phyloP scores from a whole-genome alignment of 2,888 invertebrate genomes.

The Thymelicus lineola region DNA sequence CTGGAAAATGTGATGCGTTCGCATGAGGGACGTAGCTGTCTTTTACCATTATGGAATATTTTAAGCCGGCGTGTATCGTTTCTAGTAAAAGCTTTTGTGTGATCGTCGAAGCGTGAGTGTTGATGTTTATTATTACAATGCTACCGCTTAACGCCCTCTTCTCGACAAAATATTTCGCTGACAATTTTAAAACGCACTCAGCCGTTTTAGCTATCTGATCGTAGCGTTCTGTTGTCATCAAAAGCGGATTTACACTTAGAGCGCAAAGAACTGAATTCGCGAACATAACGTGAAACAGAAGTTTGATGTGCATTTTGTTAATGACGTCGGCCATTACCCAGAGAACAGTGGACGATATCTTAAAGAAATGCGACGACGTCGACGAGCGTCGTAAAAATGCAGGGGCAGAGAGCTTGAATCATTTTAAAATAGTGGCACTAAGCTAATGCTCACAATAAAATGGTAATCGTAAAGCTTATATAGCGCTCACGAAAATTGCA shows the following conservation, averaged over 20 bases:
- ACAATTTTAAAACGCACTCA: slow-evolving; percentile 81
- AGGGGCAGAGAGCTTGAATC: slow-evolving; percentile 29
- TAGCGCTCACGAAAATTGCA: not conserved
- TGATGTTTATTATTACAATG: slow-evolving; percentile 80
- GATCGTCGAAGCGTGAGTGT: slow-evolving; percentile 68
- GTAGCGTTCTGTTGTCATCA: slow-evolving; percentile 68
- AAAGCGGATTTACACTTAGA: slow-evolving; percentile 63
- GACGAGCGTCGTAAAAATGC: slow-evolving; percentile 33
- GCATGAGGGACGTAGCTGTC: slow-evolving; percentile 78
- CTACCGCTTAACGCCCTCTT: slow-evolving; percentile 80
- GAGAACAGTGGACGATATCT: slow-evolving; percentile 32
- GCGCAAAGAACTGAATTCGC: slow-evolving; percentile 50
- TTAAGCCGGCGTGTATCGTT: slow-evolving; percentile 74
- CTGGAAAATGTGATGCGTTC: slow-evolving; percentile 82
- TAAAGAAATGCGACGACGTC: slow-evolving; percentile 31
- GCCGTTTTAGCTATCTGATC: slow-evolving; percentile 73
- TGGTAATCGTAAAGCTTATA: not conserved
- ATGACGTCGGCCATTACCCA: slow-evolving; percentile 31
- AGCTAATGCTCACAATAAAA: slow-evolving; percentile 24
- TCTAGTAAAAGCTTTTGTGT: slow-evolving; percentile 72
- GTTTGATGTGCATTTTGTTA: slow-evolving; percentile 38
- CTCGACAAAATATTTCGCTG: slow-evolving; percentile 81
- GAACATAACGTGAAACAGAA: slow-evolving; percentile 23
- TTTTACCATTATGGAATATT: slow-evolving; percentile 82
- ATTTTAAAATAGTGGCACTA: slow-evolving; percentile 22